Conservation (phyloP, 2,888 invertebrate genomes). For the Diloba caeruleocephala region DNA sequence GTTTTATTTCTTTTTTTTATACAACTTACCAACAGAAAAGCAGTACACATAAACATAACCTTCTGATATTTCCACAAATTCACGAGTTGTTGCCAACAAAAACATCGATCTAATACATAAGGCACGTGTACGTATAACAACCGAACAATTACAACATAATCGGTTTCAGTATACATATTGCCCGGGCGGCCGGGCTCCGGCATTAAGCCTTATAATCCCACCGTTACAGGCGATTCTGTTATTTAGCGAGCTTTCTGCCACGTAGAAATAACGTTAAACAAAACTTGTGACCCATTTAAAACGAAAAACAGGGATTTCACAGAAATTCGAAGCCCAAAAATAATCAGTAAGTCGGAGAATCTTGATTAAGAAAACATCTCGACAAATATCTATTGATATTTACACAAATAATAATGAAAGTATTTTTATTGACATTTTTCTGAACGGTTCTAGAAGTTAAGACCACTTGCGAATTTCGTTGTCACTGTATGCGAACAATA, state of each 20-base stretch:
- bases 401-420: slow-evolving; percentile 2
- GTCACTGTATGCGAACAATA: slow-evolving; percentile 1
- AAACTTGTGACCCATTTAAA: slow-evolving; percentile 1
- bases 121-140: too few species aligned
- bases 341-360: not conserved
- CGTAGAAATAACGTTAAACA: slow-evolving; percentile 42
- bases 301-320: slow-evolving; percentile 2
- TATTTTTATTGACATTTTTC: not conserved
- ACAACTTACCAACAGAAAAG: too few species aligned
- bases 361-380: slow-evolving; percentile 4
- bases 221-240: slow-evolving; percentile 29
- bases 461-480: slow-evolving; percentile 8
- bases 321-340: slow-evolving; percentile 1
- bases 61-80: too few species aligned
- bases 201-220: slow-evolving; percentile 36
- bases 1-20: too few species aligned
- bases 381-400: not conserved
- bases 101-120: too few species aligned
- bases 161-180: slow-evolving; percentile 14
- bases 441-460: too few species aligned
- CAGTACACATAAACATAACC: too few species aligned
- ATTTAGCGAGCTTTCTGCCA: slow-evolving; percentile 22
- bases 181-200: slow-evolving; percentile 1
- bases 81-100: too few species aligned
- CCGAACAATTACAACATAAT: slow-evolving; percentile 21